phyloP scores from a whole-genome alignment of 2,888 invertebrate species.

The Ditylenchus weischeri region DNA sequence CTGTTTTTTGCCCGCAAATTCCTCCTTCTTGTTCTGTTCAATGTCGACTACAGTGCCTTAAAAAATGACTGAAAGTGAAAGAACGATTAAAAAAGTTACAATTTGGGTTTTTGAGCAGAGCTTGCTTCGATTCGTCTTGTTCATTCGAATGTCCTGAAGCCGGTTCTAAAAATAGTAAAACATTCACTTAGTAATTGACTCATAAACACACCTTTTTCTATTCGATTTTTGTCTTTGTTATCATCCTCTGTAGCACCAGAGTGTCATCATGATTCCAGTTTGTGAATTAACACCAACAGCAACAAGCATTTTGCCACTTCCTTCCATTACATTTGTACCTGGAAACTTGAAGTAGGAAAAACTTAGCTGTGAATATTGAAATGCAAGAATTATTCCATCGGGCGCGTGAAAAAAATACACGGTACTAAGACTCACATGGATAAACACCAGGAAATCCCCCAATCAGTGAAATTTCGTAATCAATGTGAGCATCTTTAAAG shows the following conservation, averaged over 20 bases:
- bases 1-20: slow-evolving; percentile 71
- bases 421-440: no score
- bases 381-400: no score
- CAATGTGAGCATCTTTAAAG: no score
- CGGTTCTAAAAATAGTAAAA: background rate
- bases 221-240: slow-evolving; percentile 54
- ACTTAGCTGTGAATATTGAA: slow-evolving; percentile 1
- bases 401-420: no score
- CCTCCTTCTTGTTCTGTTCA: slow-evolving; percentile 9
- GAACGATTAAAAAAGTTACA: background rate
- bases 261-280: slow-evolving; percentile 67
- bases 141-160: background rate
- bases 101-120: background rate
- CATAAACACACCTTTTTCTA: slow-evolving; percentile 42
- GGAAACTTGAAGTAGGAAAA: background rate
- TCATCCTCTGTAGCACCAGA: slow-evolving; percentile 56
- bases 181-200: no score
- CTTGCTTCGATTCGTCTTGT: no score
- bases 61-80: no score
- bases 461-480: no score
- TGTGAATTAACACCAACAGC: slow-evolving; percentile 98
- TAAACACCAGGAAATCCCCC: no score
- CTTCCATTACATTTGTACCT: slow-evolving; percentile 96
- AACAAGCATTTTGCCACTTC: slow-evolving; percentile 88
- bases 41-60: no score